phyloP scores from a whole-genome alignment of 2,113 vertebrate species.

The Bos javanicus region DNA sequence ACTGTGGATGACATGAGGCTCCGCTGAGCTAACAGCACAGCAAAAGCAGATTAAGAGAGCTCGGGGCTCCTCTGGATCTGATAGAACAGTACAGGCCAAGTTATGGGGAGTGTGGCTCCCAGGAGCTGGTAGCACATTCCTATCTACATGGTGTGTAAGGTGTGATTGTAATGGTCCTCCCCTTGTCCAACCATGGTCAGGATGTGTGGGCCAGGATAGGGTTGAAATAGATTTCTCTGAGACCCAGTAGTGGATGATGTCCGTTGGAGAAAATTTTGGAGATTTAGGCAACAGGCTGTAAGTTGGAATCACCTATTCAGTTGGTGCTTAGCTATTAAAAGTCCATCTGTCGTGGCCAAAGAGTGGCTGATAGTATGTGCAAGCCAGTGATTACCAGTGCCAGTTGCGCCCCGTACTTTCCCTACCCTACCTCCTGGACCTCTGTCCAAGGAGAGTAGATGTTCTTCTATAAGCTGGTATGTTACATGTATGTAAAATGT shows the following conservation, averaged over 20 bases:
- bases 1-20: background rate
- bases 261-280: background rate
- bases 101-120: background rate
- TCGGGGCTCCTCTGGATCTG: background rate
- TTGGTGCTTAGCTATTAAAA: background rate
- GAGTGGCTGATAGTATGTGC: background rate
- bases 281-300: background rate
- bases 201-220: background rate
- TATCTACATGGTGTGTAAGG: background rate
- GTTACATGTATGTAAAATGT: background rate
- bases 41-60: background rate
- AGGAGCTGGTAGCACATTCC: background rate
- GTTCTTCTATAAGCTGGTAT: background rate
- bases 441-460: background rate
- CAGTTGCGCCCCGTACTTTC: background rate
- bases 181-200: background rate
- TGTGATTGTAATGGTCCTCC: background rate
- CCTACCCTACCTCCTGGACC: background rate
- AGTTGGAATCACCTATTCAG: background rate
- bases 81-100: background rate
- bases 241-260: background rate
- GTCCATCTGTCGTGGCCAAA: background rate
- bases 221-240: background rate
- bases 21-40: background rate
- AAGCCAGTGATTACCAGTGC: background rate